Base-by-base conservation (phyloP, 2,113 vertebrate species). In the Origma solitaria region DNA sequence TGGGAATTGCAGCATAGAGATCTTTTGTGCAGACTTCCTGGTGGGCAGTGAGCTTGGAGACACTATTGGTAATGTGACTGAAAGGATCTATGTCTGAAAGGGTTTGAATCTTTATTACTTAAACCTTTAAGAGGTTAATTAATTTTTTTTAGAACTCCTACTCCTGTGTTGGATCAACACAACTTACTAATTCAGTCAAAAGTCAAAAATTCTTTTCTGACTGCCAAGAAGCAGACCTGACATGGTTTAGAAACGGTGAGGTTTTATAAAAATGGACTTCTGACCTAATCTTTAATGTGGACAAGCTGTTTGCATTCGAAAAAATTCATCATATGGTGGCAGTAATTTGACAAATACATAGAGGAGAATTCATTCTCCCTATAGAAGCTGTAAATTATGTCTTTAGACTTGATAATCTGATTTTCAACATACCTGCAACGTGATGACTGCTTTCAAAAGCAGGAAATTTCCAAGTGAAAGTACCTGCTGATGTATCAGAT, bases 241-340 rank as follows among this genome's bases (percentile, higher is more conserved):
- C 0, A 12, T 8, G 18, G 19, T 51, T 69, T 38, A 80, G 37
- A 80, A 54, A 51, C 0, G 0, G 6, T 50, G 35, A 25, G 6
- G 9, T 56, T 79, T 47, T 7, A 38, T 65, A 68, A 70, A 51
- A 65, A 8, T 3, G 2, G 5, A 51, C 22, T 49, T 35, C 25
- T 84, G 65, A 51, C 25, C 6, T 78, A 23, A 23, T 64, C 25
- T 76, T 79, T 35, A 53, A 7, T 16, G 33, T 84, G 75, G 27
- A 54, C 23, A 51, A 85, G 35, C 42, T 66, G 28, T 47, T 87
- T 91, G 33, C 8, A 4, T 76, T 62, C 45, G 61, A n/a, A 64
- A 44, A 62, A 19, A 16, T 7, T 68, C 1, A 8, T 76, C 8
- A 3, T 54, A 12, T 20, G 7, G 37, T 77, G 82, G 9, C 50